phyloP scores from a whole-genome alignment of 1,140 invertebrate species.

The Theocolax elegans region DNA sequence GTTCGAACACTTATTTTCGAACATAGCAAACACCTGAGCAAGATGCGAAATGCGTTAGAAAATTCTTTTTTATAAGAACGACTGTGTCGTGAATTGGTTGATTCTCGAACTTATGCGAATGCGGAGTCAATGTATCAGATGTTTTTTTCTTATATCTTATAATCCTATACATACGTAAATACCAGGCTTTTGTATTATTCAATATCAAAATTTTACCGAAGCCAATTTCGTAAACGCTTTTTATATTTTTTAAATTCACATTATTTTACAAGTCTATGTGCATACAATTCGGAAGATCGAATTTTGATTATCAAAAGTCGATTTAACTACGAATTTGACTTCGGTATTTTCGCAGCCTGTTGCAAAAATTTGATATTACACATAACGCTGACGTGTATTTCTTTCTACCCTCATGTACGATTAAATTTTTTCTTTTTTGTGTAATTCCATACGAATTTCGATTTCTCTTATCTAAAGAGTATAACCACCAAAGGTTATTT shows the following conservation, averaged over 20 bases:
- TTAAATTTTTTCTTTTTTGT: slow-evolving; percentile 20
- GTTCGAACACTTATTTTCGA: not conserved
- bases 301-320: slow-evolving; percentile 17
- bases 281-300: not conserved
- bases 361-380: slow-evolving; percentile 30
- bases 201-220: slow-evolving; percentile 34
- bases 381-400: slow-evolving; percentile 38
- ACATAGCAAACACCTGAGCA: slow-evolving; percentile 2
- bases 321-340: slow-evolving; percentile 33
- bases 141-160: slow-evolving; percentile 30
- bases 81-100: slow-evolving; percentile 14
- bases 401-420: slow-evolving; percentile 11
- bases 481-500: slow-evolving; percentile 17
- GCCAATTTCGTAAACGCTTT: slow-evolving; percentile 27
- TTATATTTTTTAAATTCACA: slow-evolving; percentile 4
- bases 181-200: slow-evolving; percentile 26
- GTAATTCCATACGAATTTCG: slow-evolving; percentile 16
- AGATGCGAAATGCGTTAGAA: slow-evolving; percentile 31
- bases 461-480: slow-evolving; percentile 7
- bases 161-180: slow-evolving; percentile 30
- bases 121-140: slow-evolving; percentile 29
- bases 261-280: slow-evolving; percentile 8
- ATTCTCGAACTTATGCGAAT: slow-evolving; percentile 35
- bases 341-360: slow-evolving; percentile 24
- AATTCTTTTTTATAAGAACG: slow-evolving; percentile 13